Percentiles rank a stretch among this genome's conserved stretches.
Conservation (phyloP, 2,113 vertebrate species). For the Eolophus roseicapilla region DNA sequence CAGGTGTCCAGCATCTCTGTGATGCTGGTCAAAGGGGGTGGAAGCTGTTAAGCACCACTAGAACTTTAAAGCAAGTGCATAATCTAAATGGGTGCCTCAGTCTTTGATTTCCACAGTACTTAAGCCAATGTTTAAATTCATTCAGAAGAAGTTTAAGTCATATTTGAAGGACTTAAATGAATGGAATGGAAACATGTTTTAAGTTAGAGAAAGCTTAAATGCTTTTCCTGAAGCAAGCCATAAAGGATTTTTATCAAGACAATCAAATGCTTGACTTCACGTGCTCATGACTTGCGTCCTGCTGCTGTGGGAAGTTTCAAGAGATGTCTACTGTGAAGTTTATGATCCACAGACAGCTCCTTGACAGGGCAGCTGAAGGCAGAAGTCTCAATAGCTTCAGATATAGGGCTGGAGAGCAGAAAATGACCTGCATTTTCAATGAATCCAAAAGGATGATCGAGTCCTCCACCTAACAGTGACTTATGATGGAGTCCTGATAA, state of each 20-base stretch:
- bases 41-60: neutral
- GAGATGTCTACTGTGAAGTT: neutral
- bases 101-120: neutral
- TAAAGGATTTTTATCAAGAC: neutral
- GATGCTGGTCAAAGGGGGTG: neutral
- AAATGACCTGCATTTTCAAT: neutral
- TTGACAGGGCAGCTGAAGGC: neutral
- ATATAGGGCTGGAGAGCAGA: neutral
- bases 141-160: neutral
- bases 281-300: neutral
- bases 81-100: neutral
- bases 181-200: neutral
- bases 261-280: neutral
- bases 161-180: neutral
- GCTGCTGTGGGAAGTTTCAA: neutral
- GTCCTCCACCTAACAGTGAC: neutral
- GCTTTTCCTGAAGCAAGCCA: neutral
- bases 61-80: neutral
- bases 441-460: neutral
- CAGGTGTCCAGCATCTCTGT: neutral
- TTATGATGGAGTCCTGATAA: neutral
- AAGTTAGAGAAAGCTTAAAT: neutral
- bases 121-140: neutral
- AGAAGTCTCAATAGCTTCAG: neutral
- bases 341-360: neutral